Base-by-base conservation (phyloP, 2,888 invertebrate species). In the Caenorhabditis panamensis region DNA sequence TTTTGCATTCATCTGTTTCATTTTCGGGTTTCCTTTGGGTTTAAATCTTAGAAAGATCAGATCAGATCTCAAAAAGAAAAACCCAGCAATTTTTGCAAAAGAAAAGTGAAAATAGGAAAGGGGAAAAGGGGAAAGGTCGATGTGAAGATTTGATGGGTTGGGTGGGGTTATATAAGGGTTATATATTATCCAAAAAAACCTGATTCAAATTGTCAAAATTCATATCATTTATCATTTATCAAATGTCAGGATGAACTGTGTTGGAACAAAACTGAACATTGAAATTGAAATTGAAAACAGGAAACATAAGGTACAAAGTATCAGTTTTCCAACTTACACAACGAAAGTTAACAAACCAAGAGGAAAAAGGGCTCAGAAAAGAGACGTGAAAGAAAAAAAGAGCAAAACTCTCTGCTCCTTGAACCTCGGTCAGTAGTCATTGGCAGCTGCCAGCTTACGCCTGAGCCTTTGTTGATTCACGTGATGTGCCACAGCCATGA, bases 401-500 rank as follows among this genome's bases (percentile, higher is more conserved):
- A 22, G 37, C 37, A 36, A 61, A 13, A 37, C 5, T 44, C 26
- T 20, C 36, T 31, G 51, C 22, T 20, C 6, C 4, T 18, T 9
- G 24, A n/a, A 16, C 26, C 9, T 4, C 24, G 1, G 18, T 78
- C 54, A 78, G 47, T 47, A 78, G n/a, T 75, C 71, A 31, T 80
- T 76, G 6, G 62, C 63, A 5, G 66, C 67, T 20, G 44, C 54
- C 20, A 67, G 66, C 54, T 71, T 66, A 6, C 76, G 47, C 31
- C 54, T 51, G 26, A 82, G 37, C 53, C 63, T 51, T 31, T 73
- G 64, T 8, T 64, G 54, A 28, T 77, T 72, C 8, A 82, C 36
- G 41, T 88, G 84, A 61, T 88, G 87, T 31, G 84, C 58, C 47
- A 85, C 44, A 8, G 79, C 82, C 88, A 89, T 89, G 72, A 81